phyloP scores from a whole-genome alignment of 2,113 vertebrate species.

The Proteles cristata region DNA sequence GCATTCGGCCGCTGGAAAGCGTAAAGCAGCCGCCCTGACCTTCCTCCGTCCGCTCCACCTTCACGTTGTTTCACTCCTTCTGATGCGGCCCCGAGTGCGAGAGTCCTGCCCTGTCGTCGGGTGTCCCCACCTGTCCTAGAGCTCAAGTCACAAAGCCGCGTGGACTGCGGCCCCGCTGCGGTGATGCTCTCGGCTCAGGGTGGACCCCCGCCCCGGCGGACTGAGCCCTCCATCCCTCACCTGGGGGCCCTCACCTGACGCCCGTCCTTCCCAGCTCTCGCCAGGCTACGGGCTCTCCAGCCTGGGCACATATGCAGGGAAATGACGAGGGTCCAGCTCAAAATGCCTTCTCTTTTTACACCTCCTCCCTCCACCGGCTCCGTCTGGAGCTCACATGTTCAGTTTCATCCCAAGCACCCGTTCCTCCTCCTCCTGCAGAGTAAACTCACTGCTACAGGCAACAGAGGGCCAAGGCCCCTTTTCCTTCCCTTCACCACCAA shows the following conservation, averaged over 20 bases:
- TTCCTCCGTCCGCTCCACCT: rapidly evolving
- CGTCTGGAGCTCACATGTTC: background rate
- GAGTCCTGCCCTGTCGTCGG: background rate
- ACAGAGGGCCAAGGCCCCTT: rapidly evolving
- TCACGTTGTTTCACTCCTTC: rapidly evolving
- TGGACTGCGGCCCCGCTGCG: rapidly evolving
- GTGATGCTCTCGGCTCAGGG: rapidly evolving
- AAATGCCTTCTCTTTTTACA: background rate
- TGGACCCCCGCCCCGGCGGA: rapidly evolving
- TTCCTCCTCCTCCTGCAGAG: background rate
- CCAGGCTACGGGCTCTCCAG: too few species aligned
- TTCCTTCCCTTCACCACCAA: background rate
- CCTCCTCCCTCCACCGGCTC: rapidly evolving
- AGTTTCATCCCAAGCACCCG: rapidly evolving
- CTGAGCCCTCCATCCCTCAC: background rate
- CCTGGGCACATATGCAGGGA: background rate
- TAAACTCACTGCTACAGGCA: rapidly evolving
- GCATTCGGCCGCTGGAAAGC: rapidly evolving
- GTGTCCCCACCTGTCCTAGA: rapidly evolving
- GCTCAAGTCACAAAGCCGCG: rapidly evolving
- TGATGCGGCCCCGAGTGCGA: rapidly evolving
- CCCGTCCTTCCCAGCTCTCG: rapidly evolving
- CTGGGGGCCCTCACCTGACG: background rate
- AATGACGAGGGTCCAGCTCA: background rate
- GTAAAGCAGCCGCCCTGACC: background rate